These are phyloP conservation scores for Lamellibrachia columna DNA, from an alignment of 2,888 invertebrate species.

Conservation along the genomic window DNA sequence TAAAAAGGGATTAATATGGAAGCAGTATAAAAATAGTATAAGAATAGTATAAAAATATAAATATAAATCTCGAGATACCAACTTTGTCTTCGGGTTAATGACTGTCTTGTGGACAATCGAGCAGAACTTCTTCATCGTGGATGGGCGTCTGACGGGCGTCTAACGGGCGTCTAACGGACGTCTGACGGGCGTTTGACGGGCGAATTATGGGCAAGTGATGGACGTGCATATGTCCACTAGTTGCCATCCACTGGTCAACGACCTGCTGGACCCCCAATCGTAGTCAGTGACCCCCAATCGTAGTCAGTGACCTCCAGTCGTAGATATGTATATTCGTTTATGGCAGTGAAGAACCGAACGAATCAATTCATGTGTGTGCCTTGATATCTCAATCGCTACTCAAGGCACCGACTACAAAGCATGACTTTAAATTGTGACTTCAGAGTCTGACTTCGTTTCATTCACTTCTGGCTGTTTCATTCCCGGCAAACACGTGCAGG, in stretches of 20 bases:
- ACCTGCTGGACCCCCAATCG: background rate
- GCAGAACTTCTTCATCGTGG: background rate
- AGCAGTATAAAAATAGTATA: background rate
- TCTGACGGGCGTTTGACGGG: background rate
- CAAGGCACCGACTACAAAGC: background rate
- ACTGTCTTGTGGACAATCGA: background rate
- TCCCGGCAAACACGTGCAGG: no score
- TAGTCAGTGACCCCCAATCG: background rate
- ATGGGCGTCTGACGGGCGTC: background rate
- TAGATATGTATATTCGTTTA: no score
- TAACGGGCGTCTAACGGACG: background rate
- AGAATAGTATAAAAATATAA: background rate
- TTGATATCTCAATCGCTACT: background rate
- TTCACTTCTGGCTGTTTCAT: no score
- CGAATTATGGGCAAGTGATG: background rate
- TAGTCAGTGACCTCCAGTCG: no score
- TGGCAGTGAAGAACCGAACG: no score
- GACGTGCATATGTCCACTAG: background rate
- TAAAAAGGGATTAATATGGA: background rate
- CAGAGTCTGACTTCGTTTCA: no score
- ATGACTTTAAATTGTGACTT: no score
- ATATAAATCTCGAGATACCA: background rate
- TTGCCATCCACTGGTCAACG: background rate
- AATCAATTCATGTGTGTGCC: no score
- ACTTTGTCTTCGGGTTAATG: background rate